Base-by-base conservation (phyloP, 1,140 invertebrate species). In the Drosophila mayri region DNA sequence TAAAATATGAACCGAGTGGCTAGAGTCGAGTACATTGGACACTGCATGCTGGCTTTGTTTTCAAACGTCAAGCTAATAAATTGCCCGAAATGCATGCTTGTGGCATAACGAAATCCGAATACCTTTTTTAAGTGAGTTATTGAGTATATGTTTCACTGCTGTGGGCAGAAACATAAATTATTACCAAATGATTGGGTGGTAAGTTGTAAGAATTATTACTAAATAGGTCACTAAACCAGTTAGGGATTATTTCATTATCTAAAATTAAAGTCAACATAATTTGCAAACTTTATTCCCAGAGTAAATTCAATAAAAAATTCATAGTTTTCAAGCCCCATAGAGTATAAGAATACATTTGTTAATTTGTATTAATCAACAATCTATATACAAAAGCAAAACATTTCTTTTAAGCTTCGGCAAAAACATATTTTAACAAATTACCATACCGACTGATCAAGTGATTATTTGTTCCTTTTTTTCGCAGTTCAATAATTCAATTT, bases 1-100 rank as follows among this genome's bases (percentile, higher is more conserved):
- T 61, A 20, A 22, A 40, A 30, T 30, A 30, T 30, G 28, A 30
- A 7, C 32, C 28, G 28, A 18, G 50, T 40, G 49, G 50, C 30
- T 5, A 11, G 7, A 37, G 40, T 8, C 28, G 14, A 22, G 50
- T 76, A 60, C 40, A 64, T 55, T 65, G 54, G 63, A 77, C 64
- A 77, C 32, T 77, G 73, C 77, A 76, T 63, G 67, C 68, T 81
- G 54, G 61, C 61, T 68, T 77, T 80, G 65, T 75, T 74, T 59
- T 65, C 38, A 59, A 50, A 65, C 66, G 52, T 73, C 70, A 63
- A 55, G 47, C 49, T 50, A 76, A 76, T 67, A 76, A 76, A 76
- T 58, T 60, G 73, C 25, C 40, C 38, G 55, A 76, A 60, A 52
- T 68, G 30, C 63, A 76, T 11, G 72, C 46, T 54, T 30, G 20